Percentiles rank a stretch among this genome's conserved stretches.
phyloP scores from a whole-genome alignment of 2,888 invertebrate genomes.

The Rhopalosiphum nymphaeae region DNA sequence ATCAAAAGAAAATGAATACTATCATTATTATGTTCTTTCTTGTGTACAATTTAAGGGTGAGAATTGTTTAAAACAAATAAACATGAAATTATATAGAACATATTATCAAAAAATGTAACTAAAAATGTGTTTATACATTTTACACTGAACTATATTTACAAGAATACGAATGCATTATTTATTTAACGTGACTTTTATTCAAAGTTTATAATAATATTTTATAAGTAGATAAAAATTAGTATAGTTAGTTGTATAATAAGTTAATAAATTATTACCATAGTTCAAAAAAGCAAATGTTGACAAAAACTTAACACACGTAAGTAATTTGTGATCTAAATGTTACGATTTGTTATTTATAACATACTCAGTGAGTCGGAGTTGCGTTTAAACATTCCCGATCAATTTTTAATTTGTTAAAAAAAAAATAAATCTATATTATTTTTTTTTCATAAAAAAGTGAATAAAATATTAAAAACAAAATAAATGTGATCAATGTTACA shows the following conservation, averaged over 20 bases:
- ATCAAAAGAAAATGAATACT: background rate
- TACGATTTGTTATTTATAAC: background rate
- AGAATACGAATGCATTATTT: background rate
- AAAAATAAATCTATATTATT: too few relatives aligned
- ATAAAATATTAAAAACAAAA: too few relatives aligned
- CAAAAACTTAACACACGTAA: background rate
- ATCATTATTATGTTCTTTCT: background rate
- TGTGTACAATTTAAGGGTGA: background rate
- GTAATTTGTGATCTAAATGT: background rate
- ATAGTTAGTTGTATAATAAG: background rate
- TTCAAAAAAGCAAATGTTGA: background rate
- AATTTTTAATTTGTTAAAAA: background rate
- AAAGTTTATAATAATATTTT: background rate
- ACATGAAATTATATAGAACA: background rate
- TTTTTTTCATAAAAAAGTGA: too few relatives aligned
- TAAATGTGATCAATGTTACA: too few relatives aligned
- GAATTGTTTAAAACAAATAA: background rate
- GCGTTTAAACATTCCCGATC: rapidly evolving
- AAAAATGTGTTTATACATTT: background rate
- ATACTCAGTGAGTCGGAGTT: background rate
- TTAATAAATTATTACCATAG: background rate
- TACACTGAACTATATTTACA: background rate
- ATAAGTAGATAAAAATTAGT: background rate
- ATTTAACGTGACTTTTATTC: background rate
- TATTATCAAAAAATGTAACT: background rate